Percentiles rank a stretch among this genome's conserved stretches.
Evolutionary conservation across 2,888 invertebrate species (phyloP).

Genomic region (Disparrhopalites patrizii): DNA sequence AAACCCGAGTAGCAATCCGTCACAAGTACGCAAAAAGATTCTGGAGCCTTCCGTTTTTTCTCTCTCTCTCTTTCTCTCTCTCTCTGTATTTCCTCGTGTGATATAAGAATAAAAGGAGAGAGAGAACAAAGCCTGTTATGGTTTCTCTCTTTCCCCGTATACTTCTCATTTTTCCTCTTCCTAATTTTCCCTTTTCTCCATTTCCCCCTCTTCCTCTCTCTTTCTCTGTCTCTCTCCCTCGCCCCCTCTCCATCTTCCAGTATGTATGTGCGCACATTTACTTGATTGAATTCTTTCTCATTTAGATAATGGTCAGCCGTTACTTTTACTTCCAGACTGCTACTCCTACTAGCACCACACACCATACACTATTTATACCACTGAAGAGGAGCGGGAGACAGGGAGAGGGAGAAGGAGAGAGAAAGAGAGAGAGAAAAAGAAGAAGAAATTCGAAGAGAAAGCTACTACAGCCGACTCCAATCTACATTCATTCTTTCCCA

Average conservation of each 20-base stretch:
- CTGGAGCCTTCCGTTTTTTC: background rate
- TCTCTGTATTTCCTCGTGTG: background rate
- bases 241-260: background rate
- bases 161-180: background rate
- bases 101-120: constrained; percentile 28
- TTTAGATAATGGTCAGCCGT: constrained; percentile 48
- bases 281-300: constrained; percentile 48
- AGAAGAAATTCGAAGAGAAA: too few relatives aligned
- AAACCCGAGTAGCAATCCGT: constrained; percentile 41
- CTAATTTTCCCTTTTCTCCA: background rate
- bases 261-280: constrained; percentile 41
- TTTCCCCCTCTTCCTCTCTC: background rate
- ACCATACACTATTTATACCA: too few relatives aligned
- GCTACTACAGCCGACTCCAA: too few relatives aligned
- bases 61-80: background rate
- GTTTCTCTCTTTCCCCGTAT: background rate
- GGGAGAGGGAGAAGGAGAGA: background rate
- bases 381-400: background rate
- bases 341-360: too few relatives aligned
- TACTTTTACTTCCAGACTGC: constrained; percentile 32
- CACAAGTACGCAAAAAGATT: constrained; percentile 36
- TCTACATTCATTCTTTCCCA: too few relatives aligned
- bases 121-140: constrained; percentile 13
- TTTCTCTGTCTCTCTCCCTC: constrained; percentile 5
- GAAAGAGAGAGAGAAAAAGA: too few relatives aligned